Conservation (phyloP, 2,888 invertebrate genomes). For the Latrodectus hesperus region DNA sequence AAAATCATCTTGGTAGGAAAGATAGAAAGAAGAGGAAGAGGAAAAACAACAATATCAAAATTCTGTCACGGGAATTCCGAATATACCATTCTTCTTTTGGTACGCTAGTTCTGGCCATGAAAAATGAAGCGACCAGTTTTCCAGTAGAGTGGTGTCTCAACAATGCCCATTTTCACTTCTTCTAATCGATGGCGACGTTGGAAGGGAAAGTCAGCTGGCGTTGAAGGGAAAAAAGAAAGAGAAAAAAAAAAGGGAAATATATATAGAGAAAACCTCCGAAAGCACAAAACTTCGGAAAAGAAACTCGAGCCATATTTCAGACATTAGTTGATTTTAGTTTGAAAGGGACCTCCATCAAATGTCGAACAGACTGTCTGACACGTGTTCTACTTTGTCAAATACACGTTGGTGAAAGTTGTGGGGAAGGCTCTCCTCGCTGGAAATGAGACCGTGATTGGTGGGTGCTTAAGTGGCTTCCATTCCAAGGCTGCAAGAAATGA, state of each 20-base stretch:
- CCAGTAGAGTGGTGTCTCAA: conserved; percentile 33
- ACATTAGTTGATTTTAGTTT: conserved; percentile 46
- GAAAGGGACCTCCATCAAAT: conserved; percentile 21
- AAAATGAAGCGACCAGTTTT: conserved; percentile 46
- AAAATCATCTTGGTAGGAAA: neutral
- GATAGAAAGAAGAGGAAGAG: neutral
- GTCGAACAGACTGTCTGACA: conserved; percentile 22
- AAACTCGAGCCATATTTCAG: conserved; percentile 52
- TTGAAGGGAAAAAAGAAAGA: conserved; percentile 22
- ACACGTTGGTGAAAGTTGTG: neutral
- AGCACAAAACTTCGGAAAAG: conserved; percentile 34
- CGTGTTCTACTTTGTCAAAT: conserved; percentile 8
- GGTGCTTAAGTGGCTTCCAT: neutral
- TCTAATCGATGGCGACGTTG: conserved; percentile 37
- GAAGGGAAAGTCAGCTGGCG: conserved; percentile 46
- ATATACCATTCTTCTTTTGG: conserved; percentile 41
- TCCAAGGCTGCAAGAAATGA: neutral
- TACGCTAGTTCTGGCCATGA: conserved; percentile 25
- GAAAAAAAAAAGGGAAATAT: conserved; percentile 11
- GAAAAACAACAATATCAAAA: conserved; percentile 1
- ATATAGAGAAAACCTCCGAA: neutral
- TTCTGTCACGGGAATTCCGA: conserved; percentile 14
- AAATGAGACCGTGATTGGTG: neutral
- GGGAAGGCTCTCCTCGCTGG: neutral
- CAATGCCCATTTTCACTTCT: conserved; percentile 6